phyloP scores from a whole-genome alignment of 2,888 invertebrate genomes.

The Spisula solida region DNA sequence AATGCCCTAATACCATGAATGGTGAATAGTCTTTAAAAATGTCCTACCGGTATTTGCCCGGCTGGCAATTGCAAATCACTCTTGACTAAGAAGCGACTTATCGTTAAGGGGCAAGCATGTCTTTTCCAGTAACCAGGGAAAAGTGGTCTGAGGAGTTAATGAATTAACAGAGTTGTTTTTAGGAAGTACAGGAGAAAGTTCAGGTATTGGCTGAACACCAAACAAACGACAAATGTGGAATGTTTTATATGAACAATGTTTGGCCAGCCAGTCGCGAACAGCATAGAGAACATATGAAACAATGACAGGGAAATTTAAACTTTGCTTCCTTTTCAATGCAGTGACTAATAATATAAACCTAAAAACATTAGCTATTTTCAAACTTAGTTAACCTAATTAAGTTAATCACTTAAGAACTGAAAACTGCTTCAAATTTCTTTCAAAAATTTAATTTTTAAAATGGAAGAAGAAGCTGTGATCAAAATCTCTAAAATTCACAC shows the following conservation, averaged over 20 bases:
- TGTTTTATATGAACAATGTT: constrained; percentile 15
- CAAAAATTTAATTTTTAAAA: background rate
- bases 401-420: background rate
- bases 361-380: no score
- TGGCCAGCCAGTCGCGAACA: no score
- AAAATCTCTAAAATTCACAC: no score
- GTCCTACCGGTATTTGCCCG: background rate
- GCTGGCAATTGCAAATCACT: background rate
- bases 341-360: background rate
- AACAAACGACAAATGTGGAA: constrained; percentile 11
- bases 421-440: background rate
- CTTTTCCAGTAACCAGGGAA: no score
- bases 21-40: background rate
- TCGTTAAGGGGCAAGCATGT: background rate
- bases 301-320: background rate
- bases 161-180: no score
- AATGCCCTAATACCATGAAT: background rate
- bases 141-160: no score
- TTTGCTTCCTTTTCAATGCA: background rate
- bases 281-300: background rate
- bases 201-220: background rate
- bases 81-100: background rate
- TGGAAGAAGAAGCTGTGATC: no score
- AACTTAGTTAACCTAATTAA: no score
- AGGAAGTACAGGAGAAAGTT: no score